Conservation (phyloP, 92 coral and sea anemone genomes). For the Meandrina meandrites region DNA sequence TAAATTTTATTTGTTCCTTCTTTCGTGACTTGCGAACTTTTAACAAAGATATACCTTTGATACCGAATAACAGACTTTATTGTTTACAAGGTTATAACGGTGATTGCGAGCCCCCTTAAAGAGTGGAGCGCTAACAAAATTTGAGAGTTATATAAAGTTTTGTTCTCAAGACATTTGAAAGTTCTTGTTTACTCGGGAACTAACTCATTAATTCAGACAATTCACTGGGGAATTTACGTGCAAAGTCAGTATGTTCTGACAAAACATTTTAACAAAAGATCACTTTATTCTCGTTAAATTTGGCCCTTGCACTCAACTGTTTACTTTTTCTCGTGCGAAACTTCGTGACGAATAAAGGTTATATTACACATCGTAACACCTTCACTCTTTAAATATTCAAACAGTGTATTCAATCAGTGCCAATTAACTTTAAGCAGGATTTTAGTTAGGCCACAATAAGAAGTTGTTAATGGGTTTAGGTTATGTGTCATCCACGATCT, state of each 20-base stretch:
- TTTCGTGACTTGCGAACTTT: not conserved
- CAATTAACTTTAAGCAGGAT: not conserved
- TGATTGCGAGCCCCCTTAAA: not conserved
- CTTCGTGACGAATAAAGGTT: conserved; percentile 3
- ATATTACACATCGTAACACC: not conserved
- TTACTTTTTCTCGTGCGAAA: conserved; percentile 8
- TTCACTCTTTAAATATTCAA: not conserved
- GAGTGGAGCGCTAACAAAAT: not conserved
- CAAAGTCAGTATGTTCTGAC: not conserved
- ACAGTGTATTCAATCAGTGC: not conserved
- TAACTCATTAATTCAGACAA: not conserved
- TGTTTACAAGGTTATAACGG: not conserved
- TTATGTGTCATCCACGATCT: not conserved
- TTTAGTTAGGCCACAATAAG: too few relatives aligned
- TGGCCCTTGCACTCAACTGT: not conserved
- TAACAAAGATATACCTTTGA: not conserved
- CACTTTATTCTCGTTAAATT: not conserved
- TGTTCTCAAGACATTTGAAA: not conserved
- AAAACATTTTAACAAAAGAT: not conserved
- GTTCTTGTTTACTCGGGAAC: not conserved
- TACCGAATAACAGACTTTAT: not conserved
- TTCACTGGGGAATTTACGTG: not conserved
- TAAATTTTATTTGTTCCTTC: conserved; percentile 23
- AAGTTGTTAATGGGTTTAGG: not conserved
- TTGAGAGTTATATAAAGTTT: not conserved